A percentile compares a stretch with the other conserved stretches of the same genome.
These are phyloP conservation scores for Melieria omissa DNA, from an alignment of 2,888 invertebrate genomes.

Conservation along the genomic window DNA sequence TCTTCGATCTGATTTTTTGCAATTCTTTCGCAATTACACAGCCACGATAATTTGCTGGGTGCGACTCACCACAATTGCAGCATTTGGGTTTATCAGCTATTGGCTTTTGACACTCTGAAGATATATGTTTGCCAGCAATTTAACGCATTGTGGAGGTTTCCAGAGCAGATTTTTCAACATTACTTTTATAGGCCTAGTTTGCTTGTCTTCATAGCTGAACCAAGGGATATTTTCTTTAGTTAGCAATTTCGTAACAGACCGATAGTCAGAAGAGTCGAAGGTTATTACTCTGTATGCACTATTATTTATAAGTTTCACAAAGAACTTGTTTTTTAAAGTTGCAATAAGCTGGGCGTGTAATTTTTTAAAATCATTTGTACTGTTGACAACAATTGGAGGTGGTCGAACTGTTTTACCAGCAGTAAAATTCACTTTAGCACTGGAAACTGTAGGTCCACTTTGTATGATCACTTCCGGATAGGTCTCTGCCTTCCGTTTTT, in stretches of 20 bases:
- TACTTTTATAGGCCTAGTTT: constrained; percentile 21
- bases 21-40: constrained; percentile 15
- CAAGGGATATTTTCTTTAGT: no score
- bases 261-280: neutral
- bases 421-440: neutral
- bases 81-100: neutral
- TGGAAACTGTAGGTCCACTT: neutral
- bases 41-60: constrained; percentile 1
- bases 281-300: neutral
- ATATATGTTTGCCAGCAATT: constrained; percentile 6
- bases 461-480: constrained; percentile 2
- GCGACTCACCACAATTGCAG: no score
- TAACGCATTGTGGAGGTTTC: neutral
- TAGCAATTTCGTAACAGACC: no score
- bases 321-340: no score
- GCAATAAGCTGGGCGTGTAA: no score
- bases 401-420: neutral
- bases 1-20: constrained; percentile 1
- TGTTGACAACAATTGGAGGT: constrained; percentile 2
- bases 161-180: constrained; percentile 26
- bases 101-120: constrained; percentile 6
- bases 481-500: constrained; percentile 7
- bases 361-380: constrained; percentile 5
- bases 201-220: constrained; percentile 5
- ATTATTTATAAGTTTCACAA: neutral